Percentiles rank a stretch among this genome's conserved stretches.
These are phyloP conservation scores for Silurus aristotelis DNA, from an alignment of 2,797 vertebrate genomes.

Conservation along the genomic window DNA sequence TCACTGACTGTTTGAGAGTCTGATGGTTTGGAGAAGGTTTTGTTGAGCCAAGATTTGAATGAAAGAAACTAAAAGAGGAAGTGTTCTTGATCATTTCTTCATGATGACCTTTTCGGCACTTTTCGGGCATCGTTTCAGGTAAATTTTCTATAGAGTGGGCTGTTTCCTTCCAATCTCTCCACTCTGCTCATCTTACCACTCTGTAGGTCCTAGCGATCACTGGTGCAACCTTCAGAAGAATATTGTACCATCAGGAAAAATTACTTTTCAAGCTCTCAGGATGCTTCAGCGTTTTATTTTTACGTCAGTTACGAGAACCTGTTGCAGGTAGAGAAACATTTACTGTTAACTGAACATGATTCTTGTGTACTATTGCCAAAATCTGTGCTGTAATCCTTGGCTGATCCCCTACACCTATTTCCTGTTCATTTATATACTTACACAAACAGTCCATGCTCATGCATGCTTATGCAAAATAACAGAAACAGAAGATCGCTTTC, in stretches of 20 bases:
- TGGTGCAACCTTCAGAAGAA: no score
- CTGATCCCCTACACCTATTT: slow-evolving; percentile 2
- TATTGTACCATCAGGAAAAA: neutral
- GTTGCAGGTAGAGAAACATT: neutral
- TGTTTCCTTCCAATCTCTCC: neutral
- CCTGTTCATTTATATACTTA: slow-evolving; percentile 10
- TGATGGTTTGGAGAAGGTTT: neutral
- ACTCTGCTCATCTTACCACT: neutral
- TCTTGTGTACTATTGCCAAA: slow-evolving; percentile 2
- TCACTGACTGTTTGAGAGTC: neutral
- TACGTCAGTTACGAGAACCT: neutral
- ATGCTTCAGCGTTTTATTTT: neutral
- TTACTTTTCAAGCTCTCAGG: neutral
- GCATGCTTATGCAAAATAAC: neutral
- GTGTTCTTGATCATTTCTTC: neutral
- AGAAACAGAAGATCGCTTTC: neutral
- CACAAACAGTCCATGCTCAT: neutral
- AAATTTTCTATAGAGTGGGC: neutral
- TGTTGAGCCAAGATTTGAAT: neutral
- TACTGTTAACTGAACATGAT: neutral
- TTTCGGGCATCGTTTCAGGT: neutral
- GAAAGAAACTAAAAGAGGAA: neutral
- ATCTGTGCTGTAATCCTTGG: slow-evolving; percentile 6
- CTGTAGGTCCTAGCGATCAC: neutral
- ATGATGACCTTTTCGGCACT: neutral